Percentiles rank a stretch among this genome's conserved stretches.
Evolutionary conservation across 2,888 invertebrate species (phyloP).

Genomic region (Erebia palarica): DNA sequence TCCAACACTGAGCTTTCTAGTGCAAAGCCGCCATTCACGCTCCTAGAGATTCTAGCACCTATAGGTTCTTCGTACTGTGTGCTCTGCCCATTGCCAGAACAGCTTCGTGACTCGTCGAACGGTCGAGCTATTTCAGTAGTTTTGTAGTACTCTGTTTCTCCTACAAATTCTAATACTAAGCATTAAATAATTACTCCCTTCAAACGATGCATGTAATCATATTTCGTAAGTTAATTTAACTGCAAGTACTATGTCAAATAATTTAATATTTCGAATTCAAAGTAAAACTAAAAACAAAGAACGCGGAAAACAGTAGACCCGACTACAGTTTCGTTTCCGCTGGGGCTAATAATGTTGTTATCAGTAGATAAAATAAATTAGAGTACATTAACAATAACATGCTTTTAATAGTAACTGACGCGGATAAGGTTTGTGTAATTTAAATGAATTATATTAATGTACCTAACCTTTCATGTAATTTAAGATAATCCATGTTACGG

Average conservation of each 20-base stretch:
- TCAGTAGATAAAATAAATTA: slow-evolving; percentile 13
- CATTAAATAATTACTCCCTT: too few species aligned
- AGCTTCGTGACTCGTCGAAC: too few species aligned
- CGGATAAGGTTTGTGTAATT: slow-evolving; percentile 1
- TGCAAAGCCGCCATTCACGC: too few species aligned
- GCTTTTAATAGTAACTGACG: neutral
- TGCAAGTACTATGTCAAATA: neutral
- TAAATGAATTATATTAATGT: neutral
- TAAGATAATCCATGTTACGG: neutral
- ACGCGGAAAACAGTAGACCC: neutral
- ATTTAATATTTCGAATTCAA: neutral
- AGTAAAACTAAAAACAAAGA: neutral
- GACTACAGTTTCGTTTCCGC: neutral
- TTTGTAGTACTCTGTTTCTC: too few species aligned
- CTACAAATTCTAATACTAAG: too few species aligned
- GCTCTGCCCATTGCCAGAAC: too few species aligned
- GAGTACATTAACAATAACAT: slow-evolving; percentile 7
- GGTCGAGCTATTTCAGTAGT: too few species aligned
- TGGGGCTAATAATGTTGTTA: neutral
- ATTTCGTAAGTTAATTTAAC: too few species aligned
- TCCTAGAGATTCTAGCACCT: too few species aligned
- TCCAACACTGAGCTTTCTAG: too few species aligned
- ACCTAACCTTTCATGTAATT: neutral
- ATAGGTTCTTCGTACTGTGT: too few species aligned
- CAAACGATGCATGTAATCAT: too few species aligned